Evolutionary conservation across 2,797 vertebrate genomes (phyloP).

Genomic region (Centropyge bicolor): DNA sequence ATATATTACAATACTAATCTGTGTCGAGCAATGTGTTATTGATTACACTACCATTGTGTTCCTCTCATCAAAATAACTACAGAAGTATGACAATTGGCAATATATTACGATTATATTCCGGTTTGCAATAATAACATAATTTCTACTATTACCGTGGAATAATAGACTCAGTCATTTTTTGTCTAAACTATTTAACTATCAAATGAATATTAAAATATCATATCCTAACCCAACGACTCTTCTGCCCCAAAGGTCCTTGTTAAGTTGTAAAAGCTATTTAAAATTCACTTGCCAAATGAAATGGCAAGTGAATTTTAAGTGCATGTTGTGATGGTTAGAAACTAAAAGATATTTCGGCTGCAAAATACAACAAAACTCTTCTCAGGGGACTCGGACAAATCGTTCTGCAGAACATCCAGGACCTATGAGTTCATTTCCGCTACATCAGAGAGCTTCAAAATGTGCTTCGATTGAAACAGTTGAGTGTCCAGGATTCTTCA

Average conservation of each 20-base stretch:
- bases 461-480: constrained; percentile 61
- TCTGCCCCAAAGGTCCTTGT: constrained; percentile 18
- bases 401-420: constrained; percentile 49
- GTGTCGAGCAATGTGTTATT: no score
- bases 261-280: constrained; percentile 35
- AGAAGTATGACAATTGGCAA: no score
- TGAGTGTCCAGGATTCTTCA: constrained; percentile 60
- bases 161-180: no score
- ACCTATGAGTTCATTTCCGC: constrained; percentile 67
- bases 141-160: no score
- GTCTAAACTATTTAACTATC: not conserved
- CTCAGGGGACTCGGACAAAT: constrained; percentile 51
- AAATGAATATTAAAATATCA: constrained; percentile 24
- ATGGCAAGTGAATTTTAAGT: constrained; percentile 33
- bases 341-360: constrained; percentile 38
- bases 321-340: constrained; percentile 26
- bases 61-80: no score
- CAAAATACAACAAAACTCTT: constrained; percentile 31
- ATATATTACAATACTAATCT: no score
- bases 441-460: constrained; percentile 52
- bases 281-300: constrained; percentile 21
- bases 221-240: not conserved
- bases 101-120: no score
- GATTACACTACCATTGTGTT: no score
- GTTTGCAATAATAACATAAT: no score